Conservation (phyloP, 2,797 vertebrate genomes). For the Gouania willdenowi region DNA sequence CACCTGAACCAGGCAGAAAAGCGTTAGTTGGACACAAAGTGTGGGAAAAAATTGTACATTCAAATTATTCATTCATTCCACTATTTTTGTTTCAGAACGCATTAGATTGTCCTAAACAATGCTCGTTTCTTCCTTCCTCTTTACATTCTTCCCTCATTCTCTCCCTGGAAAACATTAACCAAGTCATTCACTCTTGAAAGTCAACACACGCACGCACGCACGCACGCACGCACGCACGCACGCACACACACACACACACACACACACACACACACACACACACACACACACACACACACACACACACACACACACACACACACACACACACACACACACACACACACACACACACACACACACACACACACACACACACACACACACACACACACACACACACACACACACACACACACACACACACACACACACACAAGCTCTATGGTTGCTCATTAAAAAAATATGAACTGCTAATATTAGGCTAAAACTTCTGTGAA, state of each 20-base stretch:
- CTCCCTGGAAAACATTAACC: conserved; percentile 56
- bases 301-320: conserved; percentile 7
- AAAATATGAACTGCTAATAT: conserved; percentile 23
- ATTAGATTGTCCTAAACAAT: too few species aligned
- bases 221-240: too few species aligned
- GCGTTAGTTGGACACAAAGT: too few species aligned
- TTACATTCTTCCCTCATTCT: conserved; percentile 17
- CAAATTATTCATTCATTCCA: too few species aligned
- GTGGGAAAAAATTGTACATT: too few species aligned
- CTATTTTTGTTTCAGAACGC: too few species aligned
- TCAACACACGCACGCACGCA: conserved; percentile 26
- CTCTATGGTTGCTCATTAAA: conserved; percentile 20
- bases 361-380: conserved; percentile 19
- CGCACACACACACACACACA: conserved; percentile 23
- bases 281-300: conserved; percentile 26
- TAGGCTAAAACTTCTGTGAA: conserved; percentile 28
- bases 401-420: conserved; percentile 21
- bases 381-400: conserved; percentile 19
- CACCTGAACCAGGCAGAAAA: too few species aligned
- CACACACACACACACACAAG: conserved; percentile 17
- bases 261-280: conserved; percentile 14
- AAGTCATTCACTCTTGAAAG: conserved; percentile 21
- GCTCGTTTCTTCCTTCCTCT: conserved; percentile 38
- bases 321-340: conserved; percentile 25
- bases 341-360: conserved; percentile 13